Base-by-base conservation (phyloP, 2,888 invertebrate genomes). In the Cheiracanthium punctorium region DNA sequence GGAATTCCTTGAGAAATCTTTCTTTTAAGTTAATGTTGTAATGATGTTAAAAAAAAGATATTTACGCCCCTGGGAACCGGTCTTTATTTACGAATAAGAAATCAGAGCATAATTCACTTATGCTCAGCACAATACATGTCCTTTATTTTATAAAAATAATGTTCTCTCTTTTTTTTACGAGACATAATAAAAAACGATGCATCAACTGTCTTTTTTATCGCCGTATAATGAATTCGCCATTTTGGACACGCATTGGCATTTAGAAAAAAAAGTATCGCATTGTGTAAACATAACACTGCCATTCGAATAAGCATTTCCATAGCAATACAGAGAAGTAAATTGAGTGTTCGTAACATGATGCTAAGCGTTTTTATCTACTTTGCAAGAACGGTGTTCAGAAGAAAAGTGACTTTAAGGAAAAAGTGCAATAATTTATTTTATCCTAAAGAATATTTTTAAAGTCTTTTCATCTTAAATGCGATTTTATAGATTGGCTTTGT, bases 231-330 rank as follows among this genome's bases (percentile, higher is more conserved):
- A 72, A 72, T 48, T 72, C 72, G 17, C 29, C 24, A 48, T 72
- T 48, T 28, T 14, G 43, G 17, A 48, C 48, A 37, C 30, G n/a
- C 8, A 52, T 1, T 30, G 1, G 30, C 48, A 48, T 48, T 48
- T 17, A 48, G 17, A 71, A 72, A 72, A 71, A 10, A 20, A 29
- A 29, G n/a, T n/a, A 29, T 4, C 30, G 24, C 29, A 29, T 48
- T 4, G 48, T 48, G 28, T 17, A 72, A 72, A 48, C 72, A 72
- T 72, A 43, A 48, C 72, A 48, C 52, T 24, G 28, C 48, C n/a
- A 72, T 72, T 72, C 41, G 72, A 72, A 43, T 72, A 72, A 48
- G 48, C 14, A 48, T 72, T 72, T 48, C 29, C 14, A 30, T 72
- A 43, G 12, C 52, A 14, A 48, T 48, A 10, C 48, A 48, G 8